Evolutionary conservation across 2,888 invertebrate genomes (phyloP).

Genomic region (Herminia tarsipennalis): DNA sequence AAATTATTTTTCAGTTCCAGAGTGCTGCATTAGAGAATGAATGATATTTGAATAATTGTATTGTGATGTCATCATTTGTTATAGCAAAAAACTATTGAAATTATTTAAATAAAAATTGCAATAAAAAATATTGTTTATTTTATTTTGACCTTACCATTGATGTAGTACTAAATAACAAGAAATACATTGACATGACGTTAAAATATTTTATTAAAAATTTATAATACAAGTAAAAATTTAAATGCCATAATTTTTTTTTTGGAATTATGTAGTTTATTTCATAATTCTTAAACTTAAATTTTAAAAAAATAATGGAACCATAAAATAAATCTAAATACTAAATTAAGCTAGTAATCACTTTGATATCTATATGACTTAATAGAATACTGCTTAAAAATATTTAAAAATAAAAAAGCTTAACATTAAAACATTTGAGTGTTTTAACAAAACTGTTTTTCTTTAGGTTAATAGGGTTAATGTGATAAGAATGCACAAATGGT

Average conservation of each 20-base stretch:
- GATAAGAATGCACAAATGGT: too few species aligned
- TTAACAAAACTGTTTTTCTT: too few species aligned
- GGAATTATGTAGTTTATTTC: conserved; percentile 39
- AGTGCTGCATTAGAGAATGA: too few species aligned
- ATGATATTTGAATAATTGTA: conserved; percentile 16
- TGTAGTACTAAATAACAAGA: neutral
- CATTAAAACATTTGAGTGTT: conserved; percentile 23
- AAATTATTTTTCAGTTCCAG: too few species aligned
- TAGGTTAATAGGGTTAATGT: too few species aligned
- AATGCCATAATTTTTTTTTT: conserved; percentile 38
- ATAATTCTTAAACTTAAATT: conserved; percentile 11
- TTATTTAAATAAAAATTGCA: conserved; percentile 36
- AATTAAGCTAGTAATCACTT: conserved; percentile 30
- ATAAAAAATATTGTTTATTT: neutral
- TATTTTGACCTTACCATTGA: neutral
- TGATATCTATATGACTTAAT: conserved; percentile 25
- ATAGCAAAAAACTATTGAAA: conserved; percentile 16
- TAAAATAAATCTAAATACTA: conserved; percentile 12
- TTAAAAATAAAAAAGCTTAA: conserved; percentile 18
- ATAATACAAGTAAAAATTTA: conserved; percentile 43
- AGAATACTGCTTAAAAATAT: conserved; percentile 39
- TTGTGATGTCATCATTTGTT: conserved; percentile 21
- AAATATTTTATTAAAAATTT: conserved; percentile 48
- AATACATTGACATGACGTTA: conserved; percentile 13
- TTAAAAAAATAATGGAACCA: conserved; percentile 18